Conservation (phyloP, 2,888 invertebrate species). For the Watsonalla cultraria region DNA sequence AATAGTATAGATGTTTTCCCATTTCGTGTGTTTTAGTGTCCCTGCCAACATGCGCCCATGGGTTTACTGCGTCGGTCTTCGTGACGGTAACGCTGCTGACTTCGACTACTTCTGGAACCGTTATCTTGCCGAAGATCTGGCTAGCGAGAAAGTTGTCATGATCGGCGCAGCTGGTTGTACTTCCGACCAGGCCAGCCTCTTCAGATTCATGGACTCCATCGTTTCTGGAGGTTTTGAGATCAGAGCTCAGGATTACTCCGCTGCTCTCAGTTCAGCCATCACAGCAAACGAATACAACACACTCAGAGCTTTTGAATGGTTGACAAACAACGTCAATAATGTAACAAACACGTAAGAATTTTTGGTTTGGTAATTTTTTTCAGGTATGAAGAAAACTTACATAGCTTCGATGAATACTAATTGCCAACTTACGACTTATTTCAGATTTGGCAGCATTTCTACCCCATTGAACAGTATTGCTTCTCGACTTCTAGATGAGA, state of each 20-base stretch:
- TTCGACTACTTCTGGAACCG: constrained; percentile 83
- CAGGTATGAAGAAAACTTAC: not conserved
- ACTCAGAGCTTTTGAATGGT: constrained; percentile 73
- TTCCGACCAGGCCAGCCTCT: constrained; percentile 53
- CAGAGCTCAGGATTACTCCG: constrained; percentile 61
- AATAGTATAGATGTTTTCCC: not conserved
- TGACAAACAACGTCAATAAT: constrained; percentile 45
- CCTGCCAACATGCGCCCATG: constrained; percentile 78
- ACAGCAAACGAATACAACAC: constrained; percentile 77
- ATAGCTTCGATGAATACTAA: not conserved
- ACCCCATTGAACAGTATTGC: constrained; percentile 48
- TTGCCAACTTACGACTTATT: constrained; percentile 5
- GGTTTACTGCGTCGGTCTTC: constrained; percentile 87
- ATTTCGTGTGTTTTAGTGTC: constrained; percentile 29
- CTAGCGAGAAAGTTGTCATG: constrained; percentile 83
- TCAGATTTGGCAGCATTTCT: constrained; percentile 45
- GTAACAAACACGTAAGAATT: constrained; percentile 35
- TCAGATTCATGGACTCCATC: constrained; percentile 43
- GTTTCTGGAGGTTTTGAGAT: constrained; percentile 37
- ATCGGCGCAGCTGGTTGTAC: constrained; percentile 85
- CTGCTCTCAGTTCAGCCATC: constrained; percentile 70
- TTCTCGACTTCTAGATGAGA: constrained; percentile 47
- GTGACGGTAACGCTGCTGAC: constrained; percentile 78
- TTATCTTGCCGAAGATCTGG: constrained; percentile 78
- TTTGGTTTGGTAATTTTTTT: constrained; percentile 8